Base-by-base conservation (phyloP, 2,888 invertebrate species). In the Trilocha varians region DNA sequence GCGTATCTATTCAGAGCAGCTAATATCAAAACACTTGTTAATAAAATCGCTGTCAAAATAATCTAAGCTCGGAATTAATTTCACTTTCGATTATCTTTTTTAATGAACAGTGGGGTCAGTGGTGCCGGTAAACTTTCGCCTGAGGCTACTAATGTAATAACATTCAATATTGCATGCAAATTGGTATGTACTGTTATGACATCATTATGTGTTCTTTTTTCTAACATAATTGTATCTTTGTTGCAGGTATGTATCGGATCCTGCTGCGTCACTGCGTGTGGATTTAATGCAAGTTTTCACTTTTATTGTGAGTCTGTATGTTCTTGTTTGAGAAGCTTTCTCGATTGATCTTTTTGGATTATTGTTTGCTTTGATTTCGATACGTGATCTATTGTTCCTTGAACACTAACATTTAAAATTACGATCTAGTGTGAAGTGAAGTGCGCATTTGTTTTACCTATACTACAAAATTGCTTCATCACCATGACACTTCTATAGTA, bases 51-150 rank as follows among this genome's bases (percentile, higher is more conserved):
- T 66, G 70, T 70, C 69, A 66, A 71, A 70, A 60, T 67, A 65
- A 77, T 74, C 66, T 71, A 54, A 45, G 54, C 57, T 52, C 59
- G 60, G 73, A 77, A 75, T 78, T 78, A 73, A 80, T 79, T 82
- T 82, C 73, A 77, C 82, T 82, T 82, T 84, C 78, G 70, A 73
- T 80, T 73, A 72, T 72, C 62, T 67, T 69, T 43, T n/a, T 60
- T 76, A 75, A 79, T 82, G 79, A 78, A 76, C 70, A 66, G 70
- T 62, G 72, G 69, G 82, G 82, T 82, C 80, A 77, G 65, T 55
- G 55, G 55, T 49, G 50, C 53, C 55, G 59, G 62, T 68, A 68
- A 61, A 76, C 80, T 82, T 82, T 82, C 78, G 80, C 76, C 70
- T 48, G 57, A 47, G 72, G 78, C 75, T 46, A 54, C 53, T 59